Evolutionary conservation across 2,113 vertebrate species (phyloP).

Genomic region (Symphodus melops): DNA sequence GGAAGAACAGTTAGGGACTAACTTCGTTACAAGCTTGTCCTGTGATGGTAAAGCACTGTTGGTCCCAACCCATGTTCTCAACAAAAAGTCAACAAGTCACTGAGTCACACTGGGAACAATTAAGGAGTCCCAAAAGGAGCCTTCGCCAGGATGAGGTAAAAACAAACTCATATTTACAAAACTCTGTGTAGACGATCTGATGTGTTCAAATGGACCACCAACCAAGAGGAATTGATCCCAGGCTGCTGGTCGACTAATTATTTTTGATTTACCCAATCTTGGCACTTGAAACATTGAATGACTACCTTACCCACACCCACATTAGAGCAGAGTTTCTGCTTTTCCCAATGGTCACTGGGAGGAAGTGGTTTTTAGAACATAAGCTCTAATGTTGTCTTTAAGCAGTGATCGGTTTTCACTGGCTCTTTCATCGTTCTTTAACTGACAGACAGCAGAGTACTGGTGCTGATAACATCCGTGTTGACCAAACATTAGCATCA

Average conservation of each 20-base stretch:
- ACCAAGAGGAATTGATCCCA: background rate
- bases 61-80: slow-evolving; percentile 1
- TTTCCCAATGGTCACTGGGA: slow-evolving; percentile 5
- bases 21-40: slow-evolving; percentile 19
- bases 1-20: background rate
- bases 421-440: background rate
- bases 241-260: slow-evolving; percentile 4
- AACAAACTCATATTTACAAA: slow-evolving; percentile 7
- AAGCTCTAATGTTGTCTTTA: slow-evolving; percentile 10
- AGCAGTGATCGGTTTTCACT: background rate
- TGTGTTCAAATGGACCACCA: slow-evolving; percentile 30
- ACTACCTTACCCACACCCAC: slow-evolving; percentile 5
- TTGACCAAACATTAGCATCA: background rate
- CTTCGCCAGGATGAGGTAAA: background rate
- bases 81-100: slow-evolving; percentile 8
- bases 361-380: background rate
- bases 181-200: background rate
- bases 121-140: background rate
- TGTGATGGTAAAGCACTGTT: background rate
- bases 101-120: slow-evolving; percentile 19
- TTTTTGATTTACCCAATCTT: background rate
- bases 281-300: background rate
- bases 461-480: background rate
- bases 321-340: background rate
- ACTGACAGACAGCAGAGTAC: too few relatives aligned